A percentile compares a stretch with the other conserved stretches of the same genome.
Evolutionary conservation across 30 jellyfish, hydroid and myxozoan genomes (phyloP).

Genomic region (Mastigias papua): DNA sequence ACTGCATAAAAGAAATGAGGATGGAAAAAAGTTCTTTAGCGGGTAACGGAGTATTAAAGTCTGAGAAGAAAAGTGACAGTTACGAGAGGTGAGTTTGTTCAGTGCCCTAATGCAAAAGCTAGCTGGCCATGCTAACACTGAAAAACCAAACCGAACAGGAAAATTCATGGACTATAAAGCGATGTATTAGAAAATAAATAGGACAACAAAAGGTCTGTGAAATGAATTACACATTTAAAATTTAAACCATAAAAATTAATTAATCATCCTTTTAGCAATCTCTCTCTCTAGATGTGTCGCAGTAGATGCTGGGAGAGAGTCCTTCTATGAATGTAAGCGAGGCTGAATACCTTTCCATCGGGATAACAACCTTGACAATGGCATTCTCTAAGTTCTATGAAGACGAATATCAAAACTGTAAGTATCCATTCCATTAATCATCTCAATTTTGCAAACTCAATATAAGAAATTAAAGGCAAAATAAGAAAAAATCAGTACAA

Average conservation of each 20-base stretch:
- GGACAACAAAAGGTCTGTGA: not conserved
- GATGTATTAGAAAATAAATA: not conserved
- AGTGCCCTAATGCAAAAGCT: no score
- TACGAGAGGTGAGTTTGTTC: no score
- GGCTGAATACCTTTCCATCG: conserved; percentile 98
- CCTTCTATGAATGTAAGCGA: conserved; percentile 64
- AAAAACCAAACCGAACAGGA: no score
- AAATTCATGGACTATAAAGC: no score
- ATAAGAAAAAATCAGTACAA: not conserved
- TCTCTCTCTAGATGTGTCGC: conserved; percentile 7
- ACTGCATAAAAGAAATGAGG: no score
- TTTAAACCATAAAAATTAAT: not conserved
- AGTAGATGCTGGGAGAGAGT: conserved; percentile 56
- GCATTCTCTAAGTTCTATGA: conserved; percentile 98
- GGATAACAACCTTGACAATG: conserved; percentile 98
- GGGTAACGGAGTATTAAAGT: no score
- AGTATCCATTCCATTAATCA: conserved; percentile 62
- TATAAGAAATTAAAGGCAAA: not conserved
- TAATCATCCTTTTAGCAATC: conserved; percentile 9
- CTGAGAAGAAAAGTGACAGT: no score
- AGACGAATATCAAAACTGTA: conserved; percentile 83
- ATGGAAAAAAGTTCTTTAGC: no score
- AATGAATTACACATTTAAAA: not conserved
- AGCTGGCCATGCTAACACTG: no score
- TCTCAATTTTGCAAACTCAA: conserved; percentile 11